Evolutionary conservation across 2,113 vertebrate genomes (phyloP), one percentile per base, ranked within the genome.

Genomic region (Turnix velox): DNA sequence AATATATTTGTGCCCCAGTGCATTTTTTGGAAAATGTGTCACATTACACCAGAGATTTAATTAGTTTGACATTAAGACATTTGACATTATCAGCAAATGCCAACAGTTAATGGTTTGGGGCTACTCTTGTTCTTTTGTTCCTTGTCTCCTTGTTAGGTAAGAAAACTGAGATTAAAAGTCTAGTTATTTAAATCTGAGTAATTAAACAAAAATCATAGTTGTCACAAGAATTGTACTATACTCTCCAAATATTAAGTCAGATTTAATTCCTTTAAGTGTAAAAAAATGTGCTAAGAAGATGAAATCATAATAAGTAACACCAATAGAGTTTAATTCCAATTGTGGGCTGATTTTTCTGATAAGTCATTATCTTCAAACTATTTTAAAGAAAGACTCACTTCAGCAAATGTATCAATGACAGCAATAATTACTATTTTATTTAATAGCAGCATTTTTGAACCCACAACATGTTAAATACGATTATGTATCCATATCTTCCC

Each of bases 1-100:
- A 3, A 20, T 3, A 6, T 15, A 80, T 31, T 39, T 0, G 0
- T 52, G 12, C 40, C 57, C 13, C 33, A 31, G 7, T 6, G 35
- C n/a, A 27, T 9, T 73, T 73, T 73, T 1, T 46, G 42, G 49
- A 39, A 43, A 93, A 55, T 6, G 10, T n/a, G 75, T 54, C 76
- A 42, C 51, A 43, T 58, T 54, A 67, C 16, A 73, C 25, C 40
- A 90, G 54, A 74, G 66, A 39, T 54, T 17, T 54, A 61, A 88
- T 88, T 93, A 65, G 55, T 43, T 61, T 77, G 54, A 80, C n/a
- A 49, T 45, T 37, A 76, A 51, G 71, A 79, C 18, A 57, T 61
- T 73, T 79, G 66, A 73, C 24, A 37, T 65, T 22, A 61, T 23
- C 20, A 86, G 39, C 25, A 89, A 84, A 92, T 25, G 67, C 18